phyloP scores from a whole-genome alignment of 2,113 vertebrate genomes.

The Eidolon helvum region DNA sequence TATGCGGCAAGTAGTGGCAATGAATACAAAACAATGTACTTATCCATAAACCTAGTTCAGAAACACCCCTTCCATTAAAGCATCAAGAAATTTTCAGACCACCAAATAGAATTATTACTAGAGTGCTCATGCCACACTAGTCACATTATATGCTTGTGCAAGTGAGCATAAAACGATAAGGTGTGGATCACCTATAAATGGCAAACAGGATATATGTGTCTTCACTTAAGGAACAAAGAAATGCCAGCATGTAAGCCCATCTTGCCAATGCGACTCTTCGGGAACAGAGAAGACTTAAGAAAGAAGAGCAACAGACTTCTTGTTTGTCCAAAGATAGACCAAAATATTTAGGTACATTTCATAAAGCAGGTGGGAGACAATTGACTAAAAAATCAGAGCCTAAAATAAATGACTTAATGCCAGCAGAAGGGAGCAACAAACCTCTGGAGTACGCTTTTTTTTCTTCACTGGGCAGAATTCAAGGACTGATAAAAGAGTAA shows the following conservation, averaged over 20 bases:
- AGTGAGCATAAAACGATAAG: conserved; percentile 54
- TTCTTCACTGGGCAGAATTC: not conserved
- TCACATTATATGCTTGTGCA: conserved; percentile 54
- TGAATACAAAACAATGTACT: conserved; percentile 54
- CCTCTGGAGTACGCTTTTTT: not conserved
- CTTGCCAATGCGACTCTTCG: not conserved
- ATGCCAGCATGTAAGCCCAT: not conserved
- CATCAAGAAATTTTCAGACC: conserved; percentile 59
- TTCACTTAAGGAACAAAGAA: conserved; percentile 45
- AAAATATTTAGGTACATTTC: not conserved
- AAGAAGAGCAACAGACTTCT: not conserved
- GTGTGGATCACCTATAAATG: conserved; percentile 50
- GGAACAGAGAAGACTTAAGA: not conserved
- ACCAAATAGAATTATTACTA: conserved; percentile 50
- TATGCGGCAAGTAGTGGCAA: not conserved
- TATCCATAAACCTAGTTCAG: conserved; percentile 3
- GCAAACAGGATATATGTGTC: not conserved
- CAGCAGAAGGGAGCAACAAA: not conserved
- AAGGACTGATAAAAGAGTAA: not conserved
- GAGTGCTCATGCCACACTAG: not conserved
- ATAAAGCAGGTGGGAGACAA: not conserved
- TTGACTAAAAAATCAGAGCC: not conserved
- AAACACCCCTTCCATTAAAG: conserved; percentile 52
- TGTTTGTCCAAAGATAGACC: not conserved
- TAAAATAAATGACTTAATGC: not conserved